These are phyloP conservation scores for Artibeus jamaicensis DNA, from an alignment of 2,797 vertebrate genomes.

Conservation along the genomic window DNA sequence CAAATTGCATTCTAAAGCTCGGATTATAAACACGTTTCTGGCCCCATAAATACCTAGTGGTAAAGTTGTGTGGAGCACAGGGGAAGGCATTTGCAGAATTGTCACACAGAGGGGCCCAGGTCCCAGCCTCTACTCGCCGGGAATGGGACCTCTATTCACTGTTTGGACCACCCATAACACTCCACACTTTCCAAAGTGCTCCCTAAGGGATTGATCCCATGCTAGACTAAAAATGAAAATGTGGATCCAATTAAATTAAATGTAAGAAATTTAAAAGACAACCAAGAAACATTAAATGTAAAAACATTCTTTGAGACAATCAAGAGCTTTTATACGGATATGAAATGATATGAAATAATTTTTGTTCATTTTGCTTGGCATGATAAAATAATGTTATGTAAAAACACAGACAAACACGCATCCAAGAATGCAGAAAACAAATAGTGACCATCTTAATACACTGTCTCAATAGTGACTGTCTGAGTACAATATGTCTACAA, in stretches of 20 bases:
- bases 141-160: background rate
- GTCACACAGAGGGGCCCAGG: background rate
- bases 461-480: background rate
- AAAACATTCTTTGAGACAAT: background rate
- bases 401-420: background rate
- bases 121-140: background rate
- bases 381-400: background rate
- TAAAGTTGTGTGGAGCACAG: background rate
- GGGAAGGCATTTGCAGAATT: background rate
- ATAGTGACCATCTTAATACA: background rate
- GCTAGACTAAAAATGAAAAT: background rate
- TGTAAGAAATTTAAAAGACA: background rate
- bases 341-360: background rate
- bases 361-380: background rate
- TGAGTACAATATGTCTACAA: background rate
- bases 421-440: background rate
- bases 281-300: background rate
- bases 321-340: background rate
- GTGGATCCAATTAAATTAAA: background rate
- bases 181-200: background rate
- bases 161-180: background rate
- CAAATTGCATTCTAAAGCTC: background rate
- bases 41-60: background rate
- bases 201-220: background rate
- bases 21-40: background rate